Conservation (phyloP, 1,140 invertebrate species). For the Bicyclus anynana region DNA sequence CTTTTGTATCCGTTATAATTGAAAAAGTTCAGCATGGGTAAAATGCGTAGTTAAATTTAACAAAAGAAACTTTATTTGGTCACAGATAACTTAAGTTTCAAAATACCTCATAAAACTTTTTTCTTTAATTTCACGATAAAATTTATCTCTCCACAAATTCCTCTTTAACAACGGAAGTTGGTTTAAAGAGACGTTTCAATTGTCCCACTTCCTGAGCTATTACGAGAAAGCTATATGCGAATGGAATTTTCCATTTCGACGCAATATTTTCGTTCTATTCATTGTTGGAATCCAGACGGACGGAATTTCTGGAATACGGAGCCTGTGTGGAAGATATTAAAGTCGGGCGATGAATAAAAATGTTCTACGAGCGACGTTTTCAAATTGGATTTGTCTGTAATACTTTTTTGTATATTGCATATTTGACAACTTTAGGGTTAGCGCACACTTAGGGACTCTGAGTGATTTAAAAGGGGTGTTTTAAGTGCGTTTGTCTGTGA, state of each 20-base stretch:
- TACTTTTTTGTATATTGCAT: neutral
- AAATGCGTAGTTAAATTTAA: too few species aligned
- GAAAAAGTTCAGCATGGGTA: too few species aligned
- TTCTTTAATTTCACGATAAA: too few species aligned
- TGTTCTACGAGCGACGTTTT: slow-evolving; percentile 7
- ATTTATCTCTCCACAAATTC: neutral
- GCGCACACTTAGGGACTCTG: too few species aligned
- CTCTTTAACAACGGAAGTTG: neutral
- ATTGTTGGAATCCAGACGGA: slow-evolving; percentile 20
- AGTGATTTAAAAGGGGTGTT: too few species aligned
- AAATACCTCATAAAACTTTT: too few species aligned
- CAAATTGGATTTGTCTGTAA: slow-evolving; percentile 2
- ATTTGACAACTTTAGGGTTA: neutral
- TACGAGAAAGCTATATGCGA: slow-evolving; percentile 11
- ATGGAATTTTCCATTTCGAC: slow-evolving; percentile 22
- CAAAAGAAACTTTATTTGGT: too few species aligned
- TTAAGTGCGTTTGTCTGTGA: too few species aligned
- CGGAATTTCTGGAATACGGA: slow-evolving; percentile 16
- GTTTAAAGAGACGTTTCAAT: neutral
- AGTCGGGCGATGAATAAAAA: slow-evolving; percentile 19
- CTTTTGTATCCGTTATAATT: too few species aligned
- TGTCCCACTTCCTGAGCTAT: neutral
- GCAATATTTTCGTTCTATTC: slow-evolving; percentile 28
- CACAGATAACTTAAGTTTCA: too few species aligned
- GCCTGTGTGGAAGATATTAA: slow-evolving; percentile 19